Conservation (phyloP, 2,888 invertebrate species). For the Tortricodes alternella region DNA sequence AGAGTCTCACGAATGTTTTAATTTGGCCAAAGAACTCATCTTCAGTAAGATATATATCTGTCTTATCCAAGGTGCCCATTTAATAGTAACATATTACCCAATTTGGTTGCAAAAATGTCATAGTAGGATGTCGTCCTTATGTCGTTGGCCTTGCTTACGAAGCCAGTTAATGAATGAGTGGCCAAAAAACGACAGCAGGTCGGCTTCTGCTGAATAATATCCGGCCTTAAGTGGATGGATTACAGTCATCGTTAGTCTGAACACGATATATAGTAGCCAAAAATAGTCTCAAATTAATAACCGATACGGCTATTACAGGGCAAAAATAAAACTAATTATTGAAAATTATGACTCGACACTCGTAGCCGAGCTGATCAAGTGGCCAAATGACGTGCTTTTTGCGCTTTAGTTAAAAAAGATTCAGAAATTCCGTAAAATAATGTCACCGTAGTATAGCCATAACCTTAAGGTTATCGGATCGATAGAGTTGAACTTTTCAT, state of each 20-base stretch:
- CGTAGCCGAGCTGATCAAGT: no score
- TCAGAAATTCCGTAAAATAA: no score
- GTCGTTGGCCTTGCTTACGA: slow-evolving; percentile 17
- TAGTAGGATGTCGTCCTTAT: not conserved
- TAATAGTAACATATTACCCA: no score
- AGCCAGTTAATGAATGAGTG: slow-evolving; percentile 25
- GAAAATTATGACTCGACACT: no score
- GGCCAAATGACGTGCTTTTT: no score
- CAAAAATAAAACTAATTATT: not conserved
- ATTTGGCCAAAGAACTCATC: no score
- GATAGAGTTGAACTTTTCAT: no score
- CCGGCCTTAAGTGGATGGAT: slow-evolving; percentile 72
- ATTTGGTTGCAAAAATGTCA: no score
- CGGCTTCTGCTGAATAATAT: slow-evolving; percentile 63
- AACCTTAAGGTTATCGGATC: no score
- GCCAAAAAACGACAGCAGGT: slow-evolving; percentile 15
- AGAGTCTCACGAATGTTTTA: no score
- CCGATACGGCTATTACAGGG: not conserved
- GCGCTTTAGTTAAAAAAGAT: no score
- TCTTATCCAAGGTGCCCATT: not conserved
- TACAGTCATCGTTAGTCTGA: slow-evolving; percentile 33
- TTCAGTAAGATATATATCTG: not conserved
- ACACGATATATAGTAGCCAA: not conserved
- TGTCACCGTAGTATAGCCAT: no score
- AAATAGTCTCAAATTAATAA: slow-evolving; percentile 10